phyloP scores from a whole-genome alignment of 1,140 invertebrate species.

The Anthonomus grandis region DNA sequence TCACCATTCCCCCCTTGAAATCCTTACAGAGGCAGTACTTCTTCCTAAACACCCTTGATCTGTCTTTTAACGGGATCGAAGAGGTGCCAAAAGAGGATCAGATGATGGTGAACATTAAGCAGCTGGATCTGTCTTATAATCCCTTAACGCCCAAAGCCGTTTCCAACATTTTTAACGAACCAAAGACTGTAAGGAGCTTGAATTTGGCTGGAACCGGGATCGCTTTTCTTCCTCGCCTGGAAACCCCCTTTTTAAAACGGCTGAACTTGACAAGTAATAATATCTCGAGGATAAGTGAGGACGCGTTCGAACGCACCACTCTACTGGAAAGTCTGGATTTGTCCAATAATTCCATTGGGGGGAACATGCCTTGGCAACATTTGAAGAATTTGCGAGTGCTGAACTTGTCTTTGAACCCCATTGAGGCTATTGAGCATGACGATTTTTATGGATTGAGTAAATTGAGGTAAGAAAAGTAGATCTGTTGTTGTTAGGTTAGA shows the following conservation, averaged over 20 bases:
- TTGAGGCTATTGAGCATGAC: constrained; percentile 65
- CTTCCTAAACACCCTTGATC: constrained; percentile 72
- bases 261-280: constrained; percentile 81
- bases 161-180: constrained; percentile 75
- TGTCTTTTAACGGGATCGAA: constrained; percentile 73
- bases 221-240: constrained; percentile 62
- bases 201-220: constrained; percentile 80
- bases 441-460: constrained; percentile 66
- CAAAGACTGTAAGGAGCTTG: constrained; percentile 78
- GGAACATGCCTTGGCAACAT: constrained; percentile 62
- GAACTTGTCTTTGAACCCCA: constrained; percentile 77
- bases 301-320: constrained; percentile 72
- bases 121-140: constrained; percentile 82
- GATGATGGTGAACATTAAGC: constrained; percentile 83
- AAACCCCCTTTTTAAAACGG: constrained; percentile 79
- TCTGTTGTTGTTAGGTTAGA: too few species aligned
- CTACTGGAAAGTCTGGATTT: constrained; percentile 75
- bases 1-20: constrained; percentile 72
- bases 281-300: constrained; percentile 62
- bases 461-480: constrained; percentile 27
- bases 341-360: constrained; percentile 67
- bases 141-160: constrained; percentile 72
- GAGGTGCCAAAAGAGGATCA: constrained; percentile 79
- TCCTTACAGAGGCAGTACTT: constrained; percentile 79
- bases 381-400: constrained; percentile 65